A percentile compares a stretch with the other conserved stretches of the same genome.
Evolutionary conservation across 2,888 invertebrate genomes (phyloP).

Genomic region (Drosophila paranaensis): DNA sequence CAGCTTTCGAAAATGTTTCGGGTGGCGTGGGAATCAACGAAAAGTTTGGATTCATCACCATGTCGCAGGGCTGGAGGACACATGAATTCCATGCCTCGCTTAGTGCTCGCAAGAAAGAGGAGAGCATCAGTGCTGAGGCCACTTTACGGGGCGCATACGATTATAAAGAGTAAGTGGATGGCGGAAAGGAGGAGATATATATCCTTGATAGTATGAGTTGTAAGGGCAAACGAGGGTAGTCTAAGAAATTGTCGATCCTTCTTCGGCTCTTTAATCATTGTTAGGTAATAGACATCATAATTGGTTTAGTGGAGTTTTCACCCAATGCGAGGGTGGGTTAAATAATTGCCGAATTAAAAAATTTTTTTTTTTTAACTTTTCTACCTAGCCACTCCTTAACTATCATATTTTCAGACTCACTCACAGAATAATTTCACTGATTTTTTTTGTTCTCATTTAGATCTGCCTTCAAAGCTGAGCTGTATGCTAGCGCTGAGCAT

Average conservation of each 20-base stretch:
- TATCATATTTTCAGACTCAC: too few relatives aligned
- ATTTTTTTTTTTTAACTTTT: too few relatives aligned
- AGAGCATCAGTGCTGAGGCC: background rate
- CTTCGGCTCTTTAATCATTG: too few relatives aligned
- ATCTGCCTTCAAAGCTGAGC: background rate
- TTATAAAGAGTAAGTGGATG: conserved; percentile 19
- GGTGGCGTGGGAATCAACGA: conserved; percentile 51
- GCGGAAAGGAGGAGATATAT: background rate
- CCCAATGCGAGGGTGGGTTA: too few relatives aligned
- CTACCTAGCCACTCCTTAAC: too few relatives aligned
- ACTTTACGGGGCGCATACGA: conserved; percentile 7
- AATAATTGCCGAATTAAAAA: too few relatives aligned
- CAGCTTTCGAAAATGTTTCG: background rate
- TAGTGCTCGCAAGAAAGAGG: background rate
- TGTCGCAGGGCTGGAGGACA: conserved; percentile 42
- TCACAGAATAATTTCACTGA: too few relatives aligned
- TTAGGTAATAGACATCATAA: too few relatives aligned
- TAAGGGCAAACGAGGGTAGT: too few relatives aligned
- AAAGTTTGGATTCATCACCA: background rate
- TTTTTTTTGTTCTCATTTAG: conserved; percentile 2
- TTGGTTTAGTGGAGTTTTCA: too few relatives aligned
- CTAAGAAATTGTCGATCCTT: too few relatives aligned
- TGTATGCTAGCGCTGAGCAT: conserved; percentile 30
- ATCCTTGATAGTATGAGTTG: too few relatives aligned
- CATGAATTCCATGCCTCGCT: conserved; percentile 14